A percentile compares a stretch with the other conserved stretches of the same genome.
Conservation (phyloP, 2,113 vertebrate genomes). For the Tetraodon nigroviridis region DNA sequence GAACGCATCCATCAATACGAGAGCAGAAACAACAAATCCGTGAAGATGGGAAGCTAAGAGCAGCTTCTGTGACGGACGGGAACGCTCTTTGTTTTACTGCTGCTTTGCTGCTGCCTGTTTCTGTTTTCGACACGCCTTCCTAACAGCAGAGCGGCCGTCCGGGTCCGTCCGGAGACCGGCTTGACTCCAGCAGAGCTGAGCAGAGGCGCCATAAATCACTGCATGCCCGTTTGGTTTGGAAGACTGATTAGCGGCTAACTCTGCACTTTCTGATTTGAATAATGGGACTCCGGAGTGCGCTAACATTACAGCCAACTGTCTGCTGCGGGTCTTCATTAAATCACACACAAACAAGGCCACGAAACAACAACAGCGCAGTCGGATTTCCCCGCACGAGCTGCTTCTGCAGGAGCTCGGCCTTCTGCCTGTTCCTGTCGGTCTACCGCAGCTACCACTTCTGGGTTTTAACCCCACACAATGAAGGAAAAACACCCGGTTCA, state of each 20-base stretch:
- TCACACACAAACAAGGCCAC: neutral
- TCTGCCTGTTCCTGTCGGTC: neutral
- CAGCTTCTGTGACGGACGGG: neutral
- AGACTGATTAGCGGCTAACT: neutral
- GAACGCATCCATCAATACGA: neutral
- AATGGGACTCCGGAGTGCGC: neutral
- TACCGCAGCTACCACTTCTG: neutral
- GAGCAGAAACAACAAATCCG: neutral
- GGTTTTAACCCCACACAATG: neutral
- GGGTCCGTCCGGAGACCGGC: neutral
- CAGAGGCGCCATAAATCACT: neutral
- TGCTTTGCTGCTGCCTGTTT: neutral
- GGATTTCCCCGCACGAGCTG: neutral
- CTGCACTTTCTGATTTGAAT: neutral
- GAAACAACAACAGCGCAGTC: neutral
- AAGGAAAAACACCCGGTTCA: neutral
- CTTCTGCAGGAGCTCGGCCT: neutral
- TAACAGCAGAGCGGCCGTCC: too few relatives aligned
- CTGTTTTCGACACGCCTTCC: neutral
- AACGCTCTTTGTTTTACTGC: neutral
- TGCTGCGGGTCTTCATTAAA: neutral
- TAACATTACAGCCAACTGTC: neutral
- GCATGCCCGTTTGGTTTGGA: neutral
- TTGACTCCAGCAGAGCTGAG: neutral
- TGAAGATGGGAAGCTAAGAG: neutral